phyloP scores from a whole-genome alignment of 2,888 invertebrate species.

The Nesidiocoris tenuis region DNA sequence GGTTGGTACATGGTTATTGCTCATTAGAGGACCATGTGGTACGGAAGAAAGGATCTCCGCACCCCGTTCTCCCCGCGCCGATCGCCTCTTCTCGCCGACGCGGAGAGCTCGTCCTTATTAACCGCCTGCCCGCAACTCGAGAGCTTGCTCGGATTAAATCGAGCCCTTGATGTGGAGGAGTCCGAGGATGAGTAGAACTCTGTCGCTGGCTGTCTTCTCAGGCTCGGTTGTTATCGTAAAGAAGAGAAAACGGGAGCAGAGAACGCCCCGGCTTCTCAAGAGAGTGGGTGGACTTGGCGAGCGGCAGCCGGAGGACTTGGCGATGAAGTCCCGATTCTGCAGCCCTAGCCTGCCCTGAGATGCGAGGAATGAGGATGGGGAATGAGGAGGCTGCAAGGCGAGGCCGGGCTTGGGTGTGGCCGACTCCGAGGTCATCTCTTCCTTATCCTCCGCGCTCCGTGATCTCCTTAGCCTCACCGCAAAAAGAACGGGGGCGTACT shows the following conservation, averaged over 20 bases:
- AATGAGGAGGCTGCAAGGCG: neutral
- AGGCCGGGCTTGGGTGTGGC: neutral
- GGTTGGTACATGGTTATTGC: neutral
- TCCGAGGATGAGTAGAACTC: neutral
- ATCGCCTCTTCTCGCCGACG: neutral
- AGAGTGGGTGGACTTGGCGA: neutral
- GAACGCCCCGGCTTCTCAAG: neutral
- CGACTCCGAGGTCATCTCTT: neutral
- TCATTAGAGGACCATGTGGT: neutral
- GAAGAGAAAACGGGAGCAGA: neutral
- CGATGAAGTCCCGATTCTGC: neutral
- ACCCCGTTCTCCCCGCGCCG: neutral
- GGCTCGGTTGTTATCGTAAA: neutral
- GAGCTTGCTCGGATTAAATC: neutral
- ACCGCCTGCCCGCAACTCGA: neutral
- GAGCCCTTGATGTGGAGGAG: neutral
- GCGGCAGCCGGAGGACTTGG: neutral
- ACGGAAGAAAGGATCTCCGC: neutral
- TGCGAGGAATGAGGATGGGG: neutral
- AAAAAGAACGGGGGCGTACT: neutral
- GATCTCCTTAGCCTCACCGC: neutral
- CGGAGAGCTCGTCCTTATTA: neutral
- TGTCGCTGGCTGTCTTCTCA: neutral
- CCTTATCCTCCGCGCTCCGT: neutral
- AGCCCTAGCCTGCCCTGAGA: neutral